Base-by-base conservation (phyloP, 2,888 invertebrate genomes). In the Plebejus anna region DNA sequence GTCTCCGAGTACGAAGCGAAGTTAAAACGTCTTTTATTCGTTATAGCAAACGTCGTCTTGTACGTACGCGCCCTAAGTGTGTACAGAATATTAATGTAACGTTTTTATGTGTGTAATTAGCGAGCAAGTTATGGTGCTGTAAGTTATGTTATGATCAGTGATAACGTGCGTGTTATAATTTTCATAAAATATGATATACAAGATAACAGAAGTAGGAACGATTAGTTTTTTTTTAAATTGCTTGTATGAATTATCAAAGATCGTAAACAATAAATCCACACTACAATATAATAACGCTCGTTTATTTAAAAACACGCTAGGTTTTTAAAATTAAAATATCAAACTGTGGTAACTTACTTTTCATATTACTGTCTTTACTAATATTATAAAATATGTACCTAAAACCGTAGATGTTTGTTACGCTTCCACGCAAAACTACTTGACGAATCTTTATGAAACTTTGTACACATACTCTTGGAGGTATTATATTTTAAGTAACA, bases 91-190 rank as follows among this genome's bases (percentile, higher is more conserved):
- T 66, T 36, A 66, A 66, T 66, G 66, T 66, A 66, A 32, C 32
- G 66, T 66, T 66, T 66, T 66, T 66, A 28, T 61, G 66, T 66
- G 66, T 66, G 66, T 66, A 16, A 66, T 66, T 66, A 66, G 32
- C 32, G 22, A 32, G 32, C 32, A 66, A 66, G 66, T 66, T 66
- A 66, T 66, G 32, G 36, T 66, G 66, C 11, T 66, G 13, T 66
- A 32, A 66, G 66, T 66, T 66, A 32, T 66, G 66, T 66, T 36
- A 66, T 36, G 32, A 66, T 66, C 66, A 36, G 66, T 66, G 66
- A 66, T 66, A 66, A 66, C 66, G 32, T 32, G 66, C 13, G 32
- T 66, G 32, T 66, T 66, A 66, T 66, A 66, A 66, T 32, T 66
- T 36, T 66, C 28, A 66, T 66, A 36, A 66, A 66, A 66, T 66